Percentiles rank a stretch among this genome's conserved stretches.
Conservation (phyloP, 2,888 invertebrate genomes). For the Ectemnius cavifrons region DNA sequence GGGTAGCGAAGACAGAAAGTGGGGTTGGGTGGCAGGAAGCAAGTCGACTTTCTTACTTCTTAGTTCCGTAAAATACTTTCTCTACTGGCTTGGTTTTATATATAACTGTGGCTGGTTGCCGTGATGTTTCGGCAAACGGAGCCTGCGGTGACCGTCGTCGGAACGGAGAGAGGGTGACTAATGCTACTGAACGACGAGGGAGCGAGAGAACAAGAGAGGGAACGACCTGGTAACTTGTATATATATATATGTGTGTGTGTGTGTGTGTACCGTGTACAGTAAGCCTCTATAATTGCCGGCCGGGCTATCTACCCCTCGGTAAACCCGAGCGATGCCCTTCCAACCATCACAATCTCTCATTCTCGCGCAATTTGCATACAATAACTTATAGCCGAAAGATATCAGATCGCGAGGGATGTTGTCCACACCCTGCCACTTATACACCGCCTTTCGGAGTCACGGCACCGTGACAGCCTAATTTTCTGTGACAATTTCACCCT, state of each 20-base stretch:
- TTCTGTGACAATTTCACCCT: no score
- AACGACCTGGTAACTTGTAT: constrained; percentile 64
- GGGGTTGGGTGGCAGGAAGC: no score
- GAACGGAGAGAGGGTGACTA: constrained; percentile 34
- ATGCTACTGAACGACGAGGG: constrained; percentile 45
- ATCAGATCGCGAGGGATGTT: constrained; percentile 42
- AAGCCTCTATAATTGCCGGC: constrained; percentile 70
- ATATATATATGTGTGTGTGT: no score
- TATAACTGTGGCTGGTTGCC: constrained; percentile 47
- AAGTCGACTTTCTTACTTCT: no score
- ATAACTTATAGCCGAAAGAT: constrained; percentile 71
- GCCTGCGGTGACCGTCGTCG: constrained; percentile 11
- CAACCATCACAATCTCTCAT: constrained; percentile 8
- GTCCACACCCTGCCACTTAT: constrained; percentile 19
- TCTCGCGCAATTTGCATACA: constrained; percentile 67
- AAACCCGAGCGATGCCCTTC: constrained; percentile 50
- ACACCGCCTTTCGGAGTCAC: no score
- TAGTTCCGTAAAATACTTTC: constrained; percentile 62
- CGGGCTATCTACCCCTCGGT: constrained; percentile 62
- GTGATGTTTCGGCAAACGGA: constrained; percentile 36
- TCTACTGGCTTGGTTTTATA: constrained; percentile 53
- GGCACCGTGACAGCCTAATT: no score
- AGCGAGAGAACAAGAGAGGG: constrained; percentile 8
- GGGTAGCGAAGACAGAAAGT: no score
- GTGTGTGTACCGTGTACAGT: constrained; percentile 51